Evolutionary conservation across 2,113 vertebrate genomes (phyloP), one percentile per base, ranked within the genome.

Genomic region (Halichoeres trimaculatus): DNA sequence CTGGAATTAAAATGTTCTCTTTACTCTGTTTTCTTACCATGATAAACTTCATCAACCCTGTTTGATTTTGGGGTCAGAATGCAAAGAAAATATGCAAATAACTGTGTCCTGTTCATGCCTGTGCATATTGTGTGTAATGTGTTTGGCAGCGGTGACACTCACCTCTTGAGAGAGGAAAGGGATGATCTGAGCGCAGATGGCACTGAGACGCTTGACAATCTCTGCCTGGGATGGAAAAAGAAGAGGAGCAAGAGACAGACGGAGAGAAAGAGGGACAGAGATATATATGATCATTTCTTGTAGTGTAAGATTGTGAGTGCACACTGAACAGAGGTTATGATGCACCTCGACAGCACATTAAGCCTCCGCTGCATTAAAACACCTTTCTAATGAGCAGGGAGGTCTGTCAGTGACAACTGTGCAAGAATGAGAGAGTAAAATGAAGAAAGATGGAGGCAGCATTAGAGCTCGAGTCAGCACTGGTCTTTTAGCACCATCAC

Each of bases 141-240:
- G 78, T 73, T 69, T 82, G 83, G 67, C 58, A 58, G 72, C 52
- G 35, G 70, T 79, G 84, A 83, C 66, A 75, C 94, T 93, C 83
- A 98, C 97, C 96, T 98, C 97, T 89, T 97, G 96, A 0, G 96
- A 95, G 85, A 98, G 95, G 76, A 98, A 97, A 17, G 97, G 97
- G 75, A 97, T 91, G 40, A 98, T 97, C 93, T 98, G 97, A 76
- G 96, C 94, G 17, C 96, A 96, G 92, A 98, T 98, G 38, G 95
- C 95, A 41, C 95, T 96, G 88, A 98, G 95, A 5, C 97, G 93
- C 89, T 99, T 98, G 81, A 96, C 97, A 16, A 99, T 97, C 94
- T 98, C 96, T 0, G 96, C 96, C 96, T 98, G 87, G 20, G 67
- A 88, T 14, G 59, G 55, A 75, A 52, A 56, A 69, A 57, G 58